These are phyloP conservation scores for Oryzias melastigma DNA, from an alignment of 2,113 vertebrate genomes.

Conservation along the genomic window DNA sequence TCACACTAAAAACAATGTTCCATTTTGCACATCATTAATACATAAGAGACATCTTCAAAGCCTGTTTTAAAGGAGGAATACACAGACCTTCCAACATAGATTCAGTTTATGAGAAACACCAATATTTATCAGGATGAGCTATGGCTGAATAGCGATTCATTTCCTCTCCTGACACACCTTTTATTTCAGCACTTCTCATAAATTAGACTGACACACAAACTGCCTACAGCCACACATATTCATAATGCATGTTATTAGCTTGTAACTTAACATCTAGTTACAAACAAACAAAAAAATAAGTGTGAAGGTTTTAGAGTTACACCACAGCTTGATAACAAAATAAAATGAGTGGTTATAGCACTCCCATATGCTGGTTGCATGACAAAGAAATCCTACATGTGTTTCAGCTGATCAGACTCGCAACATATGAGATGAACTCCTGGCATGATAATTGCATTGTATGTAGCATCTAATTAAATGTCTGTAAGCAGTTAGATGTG, in stretches of 20 bases:
- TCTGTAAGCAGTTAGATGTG: conserved; percentile 63
- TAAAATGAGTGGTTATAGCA: conserved; percentile 15
- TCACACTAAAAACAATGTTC: no score
- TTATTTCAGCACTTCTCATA: conserved; percentile 23
- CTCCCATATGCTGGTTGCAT: conserved; percentile 3
- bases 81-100: not conserved
- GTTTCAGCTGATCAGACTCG: conserved; percentile 52
- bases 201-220: conserved; percentile 18
- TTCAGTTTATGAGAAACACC: not conserved
- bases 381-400: conserved; percentile 41
- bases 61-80: no score
- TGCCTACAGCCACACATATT: not conserved
- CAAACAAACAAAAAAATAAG: no score
- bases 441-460: conserved; percentile 74
- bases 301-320: no score
- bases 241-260: no score
- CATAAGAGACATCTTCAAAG: no score
- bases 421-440: conserved; percentile 56
- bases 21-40: no score
- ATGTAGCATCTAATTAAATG: conserved; percentile 78
- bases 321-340: not conserved
- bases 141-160: not conserved
- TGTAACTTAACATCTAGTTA: no score
- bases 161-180: conserved; percentile 1
- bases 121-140: conserved; percentile 15